Evolutionary conservation across 1,140 invertebrate genomes (phyloP).

Genomic region (Drosophila triauraria): DNA sequence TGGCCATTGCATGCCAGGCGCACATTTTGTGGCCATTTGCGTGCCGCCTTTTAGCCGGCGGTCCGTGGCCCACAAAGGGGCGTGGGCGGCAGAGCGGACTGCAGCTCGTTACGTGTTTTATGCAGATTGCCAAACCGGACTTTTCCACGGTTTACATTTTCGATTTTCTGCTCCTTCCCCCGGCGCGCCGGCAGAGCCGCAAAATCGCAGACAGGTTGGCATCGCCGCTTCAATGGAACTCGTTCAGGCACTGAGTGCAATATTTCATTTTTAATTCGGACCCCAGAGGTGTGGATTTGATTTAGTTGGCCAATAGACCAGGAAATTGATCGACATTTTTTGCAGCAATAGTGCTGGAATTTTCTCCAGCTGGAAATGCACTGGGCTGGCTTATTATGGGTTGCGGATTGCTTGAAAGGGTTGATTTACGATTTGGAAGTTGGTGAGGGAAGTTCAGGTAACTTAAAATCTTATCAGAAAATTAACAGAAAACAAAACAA

Average conservation of each 20-base stretch:
- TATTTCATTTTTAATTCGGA: conserved; percentile 78
- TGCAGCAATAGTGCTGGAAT: neutral
- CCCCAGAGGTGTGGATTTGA: conserved; percentile 66
- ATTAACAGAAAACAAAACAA: too few relatives aligned
- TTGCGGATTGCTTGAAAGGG: neutral
- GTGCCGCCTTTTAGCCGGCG: conserved; percentile 53
- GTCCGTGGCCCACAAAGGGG: conserved; percentile 13
- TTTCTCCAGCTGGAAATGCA: conserved; percentile 4
- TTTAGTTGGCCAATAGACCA: conserved; percentile 47
- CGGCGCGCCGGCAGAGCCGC: neutral
- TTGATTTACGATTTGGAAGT: conserved; percentile 3
- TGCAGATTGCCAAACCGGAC: conserved; percentile 65
- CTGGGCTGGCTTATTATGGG: neutral
- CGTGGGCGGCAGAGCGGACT: conserved; percentile 8
- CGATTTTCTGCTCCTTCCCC: conserved; percentile 51
- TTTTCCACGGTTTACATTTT: conserved; percentile 66
- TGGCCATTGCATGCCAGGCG: conserved; percentile 67
- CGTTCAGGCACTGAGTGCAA: conserved; percentile 28
- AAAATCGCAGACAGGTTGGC: conserved; percentile 40
- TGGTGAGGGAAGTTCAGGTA: neutral
- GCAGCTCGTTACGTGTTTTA: conserved; percentile 72
- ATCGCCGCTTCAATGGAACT: conserved; percentile 55
- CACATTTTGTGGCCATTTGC: conserved; percentile 76
- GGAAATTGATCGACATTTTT: conserved; percentile 30
- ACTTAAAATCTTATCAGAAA: neutral